These are phyloP conservation scores for Probaryconus sp. DNA, from an alignment of 1,140 invertebrate genomes.

Conservation along the genomic window DNA sequence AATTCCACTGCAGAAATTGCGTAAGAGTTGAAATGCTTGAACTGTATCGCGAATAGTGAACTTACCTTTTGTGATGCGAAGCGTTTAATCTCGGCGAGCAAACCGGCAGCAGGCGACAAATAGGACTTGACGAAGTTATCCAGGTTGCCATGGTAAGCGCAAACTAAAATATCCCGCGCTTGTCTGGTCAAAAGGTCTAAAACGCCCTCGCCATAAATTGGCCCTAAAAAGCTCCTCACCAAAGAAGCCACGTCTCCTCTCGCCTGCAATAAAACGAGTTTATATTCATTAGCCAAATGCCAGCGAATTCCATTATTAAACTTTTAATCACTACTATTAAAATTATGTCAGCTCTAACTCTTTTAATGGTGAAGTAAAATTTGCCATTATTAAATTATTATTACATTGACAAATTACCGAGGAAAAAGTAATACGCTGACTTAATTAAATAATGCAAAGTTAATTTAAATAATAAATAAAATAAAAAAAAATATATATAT, in stretches of 20 bases:
- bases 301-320: too few relatives aligned
- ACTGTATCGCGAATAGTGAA: conserved; percentile 35
- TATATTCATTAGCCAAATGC: conserved; percentile 2
- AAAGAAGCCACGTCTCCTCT: conserved; percentile 79
- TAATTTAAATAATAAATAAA: too few relatives aligned
- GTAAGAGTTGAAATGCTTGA: background rate
- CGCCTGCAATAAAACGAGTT: conserved; percentile 69
- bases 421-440: too few relatives aligned
- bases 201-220: conserved; percentile 80
- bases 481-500: too few relatives aligned
- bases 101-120: conserved; percentile 81
- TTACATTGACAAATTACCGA: too few relatives aligned
- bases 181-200: conserved; percentile 82
- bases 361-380: too few relatives aligned
- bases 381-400: too few relatives aligned
- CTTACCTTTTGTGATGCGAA: conserved; percentile 73
- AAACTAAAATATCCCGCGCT: conserved; percentile 83
- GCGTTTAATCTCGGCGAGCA: conserved; percentile 77
- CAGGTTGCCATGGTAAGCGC: conserved; percentile 82
- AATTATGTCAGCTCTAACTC: too few relatives aligned
- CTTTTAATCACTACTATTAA: too few relatives aligned
- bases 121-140: conserved; percentile 82
- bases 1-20: too few relatives aligned
- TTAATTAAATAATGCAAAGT: too few relatives aligned
- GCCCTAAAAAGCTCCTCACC: conserved; percentile 82